Evolutionary conservation across 2,797 vertebrate species (phyloP).

Genomic region (Clamator glandarius): DNA sequence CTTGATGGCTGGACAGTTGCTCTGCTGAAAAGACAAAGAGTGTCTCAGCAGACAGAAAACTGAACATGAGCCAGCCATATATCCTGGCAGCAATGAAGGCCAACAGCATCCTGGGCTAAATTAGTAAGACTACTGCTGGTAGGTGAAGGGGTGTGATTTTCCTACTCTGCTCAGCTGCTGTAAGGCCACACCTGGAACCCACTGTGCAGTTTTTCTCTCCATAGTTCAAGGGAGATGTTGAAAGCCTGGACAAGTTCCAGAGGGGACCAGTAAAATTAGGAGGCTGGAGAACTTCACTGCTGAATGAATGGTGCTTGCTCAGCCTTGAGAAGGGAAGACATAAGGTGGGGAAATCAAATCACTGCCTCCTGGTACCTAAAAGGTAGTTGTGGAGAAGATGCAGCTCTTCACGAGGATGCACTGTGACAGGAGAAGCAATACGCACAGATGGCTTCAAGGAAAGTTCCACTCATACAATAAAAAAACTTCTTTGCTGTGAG

Average conservation of each 20-base stretch:
- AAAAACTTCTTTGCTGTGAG: background rate
- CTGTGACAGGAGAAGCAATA: background rate
- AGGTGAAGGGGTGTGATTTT: background rate
- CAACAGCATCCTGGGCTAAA: background rate
- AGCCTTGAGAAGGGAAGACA: background rate
- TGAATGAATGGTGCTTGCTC: background rate
- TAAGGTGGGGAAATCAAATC: background rate
- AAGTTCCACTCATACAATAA: background rate
- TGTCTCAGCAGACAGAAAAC: conserved; percentile 16
- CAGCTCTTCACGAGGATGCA: background rate
- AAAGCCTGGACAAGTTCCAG: background rate
- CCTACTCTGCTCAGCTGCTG: background rate
- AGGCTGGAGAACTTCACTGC: background rate
- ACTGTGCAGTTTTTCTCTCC: background rate
- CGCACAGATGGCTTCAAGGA: background rate
- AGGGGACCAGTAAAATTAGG: background rate
- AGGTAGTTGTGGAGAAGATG: background rate
- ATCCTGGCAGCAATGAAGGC: background rate
- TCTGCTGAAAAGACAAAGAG: background rate
- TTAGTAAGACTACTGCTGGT: background rate
- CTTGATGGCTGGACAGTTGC: background rate
- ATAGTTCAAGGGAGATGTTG: background rate
- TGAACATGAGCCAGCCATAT: background rate
- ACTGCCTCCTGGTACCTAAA: background rate
- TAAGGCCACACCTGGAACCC: background rate